Evolutionary conservation across 2,888 invertebrate genomes (phyloP), one percentile per base, ranked within the genome.

Genomic region (Cloeon dipterum): DNA sequence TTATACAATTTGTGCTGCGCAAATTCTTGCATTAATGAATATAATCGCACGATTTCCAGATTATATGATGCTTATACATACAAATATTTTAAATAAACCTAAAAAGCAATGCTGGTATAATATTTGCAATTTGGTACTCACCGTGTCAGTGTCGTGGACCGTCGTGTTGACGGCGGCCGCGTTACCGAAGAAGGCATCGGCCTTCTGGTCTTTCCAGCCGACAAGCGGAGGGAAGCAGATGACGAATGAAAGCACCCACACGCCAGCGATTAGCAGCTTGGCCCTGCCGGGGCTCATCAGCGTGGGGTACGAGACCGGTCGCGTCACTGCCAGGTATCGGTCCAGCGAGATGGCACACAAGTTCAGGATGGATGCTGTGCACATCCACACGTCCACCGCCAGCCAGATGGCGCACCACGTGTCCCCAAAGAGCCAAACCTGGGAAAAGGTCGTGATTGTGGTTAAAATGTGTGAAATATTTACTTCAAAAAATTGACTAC

Each of bases 351-450:
- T 94, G 48, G 88, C 93, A 54, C 91, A 91, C 38, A 94, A 68
- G 59, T 94, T 94, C 47, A 94, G 66, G 50, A 94, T 94, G 47
- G 89, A 91, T 0, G 94, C 89, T 0, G 96, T 96, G 61, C 93
- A 94, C 81, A 94, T 82, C 88, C 93, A 91, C 10, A 96, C 94
- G 58, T 96, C 96, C 39, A 93, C 74, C 0, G 94, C 93, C 43
- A 96, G 64, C 94, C 94, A 96, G 45, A 89, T 73, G 42, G 83
- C 79, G 61, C 94, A 96, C 88, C 93, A 91, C 32, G 86, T 66
- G 56, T 81, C 78, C 35, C 94, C 93, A 55, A 93, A 96, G 49
- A 93, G 82, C 96, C 96, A 96, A 52, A 88, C 76, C 76, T 86
- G n/a, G n/a, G n/a, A n/a, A n/a, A n/a, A n/a, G n/a, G n/a, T n/a